Conservation (phyloP, 2,113 vertebrate species). For the Corapipo altera region DNA sequence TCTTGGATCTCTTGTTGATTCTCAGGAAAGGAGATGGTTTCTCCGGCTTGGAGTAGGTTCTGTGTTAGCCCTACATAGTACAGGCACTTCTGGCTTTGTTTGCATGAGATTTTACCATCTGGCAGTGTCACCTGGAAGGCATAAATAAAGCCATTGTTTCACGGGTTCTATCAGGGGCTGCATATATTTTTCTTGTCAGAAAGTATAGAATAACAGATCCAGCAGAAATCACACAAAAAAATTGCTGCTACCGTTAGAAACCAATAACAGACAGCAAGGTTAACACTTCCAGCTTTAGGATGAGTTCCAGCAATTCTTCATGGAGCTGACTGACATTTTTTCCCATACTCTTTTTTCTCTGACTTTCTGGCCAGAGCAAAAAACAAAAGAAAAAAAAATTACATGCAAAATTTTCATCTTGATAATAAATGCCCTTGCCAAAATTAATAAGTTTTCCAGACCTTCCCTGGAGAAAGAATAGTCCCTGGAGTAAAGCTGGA, state of each 20-base stretch:
- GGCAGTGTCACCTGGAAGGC: conserved; percentile 32
- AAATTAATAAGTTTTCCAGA: not conserved
- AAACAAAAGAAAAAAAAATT: not conserved
- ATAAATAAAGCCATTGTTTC: conserved; percentile 45
- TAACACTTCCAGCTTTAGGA: not conserved
- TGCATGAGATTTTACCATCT: not conserved
- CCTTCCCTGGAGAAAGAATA: not conserved
- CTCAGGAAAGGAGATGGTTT: not conserved
- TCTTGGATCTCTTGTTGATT: not conserved
- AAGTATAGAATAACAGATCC: not conserved
- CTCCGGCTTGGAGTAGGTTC: not conserved
- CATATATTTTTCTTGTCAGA: conserved; percentile 7
- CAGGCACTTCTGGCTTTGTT: not conserved
- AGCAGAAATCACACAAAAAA: not conserved
- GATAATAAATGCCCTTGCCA: not conserved
- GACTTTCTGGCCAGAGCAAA: not conserved
- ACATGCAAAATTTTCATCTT: not conserved
- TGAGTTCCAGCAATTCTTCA: not conserved
- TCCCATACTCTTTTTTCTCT: not conserved
- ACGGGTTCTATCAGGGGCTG: not conserved
- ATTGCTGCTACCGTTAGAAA: not conserved
- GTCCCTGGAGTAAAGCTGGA: not conserved
- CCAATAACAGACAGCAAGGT: not conserved
- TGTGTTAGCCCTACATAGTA: not conserved
- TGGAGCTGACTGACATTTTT: not conserved